Base-by-base conservation (phyloP, 2,113 vertebrate genomes). In the Scolopax mira region DNA sequence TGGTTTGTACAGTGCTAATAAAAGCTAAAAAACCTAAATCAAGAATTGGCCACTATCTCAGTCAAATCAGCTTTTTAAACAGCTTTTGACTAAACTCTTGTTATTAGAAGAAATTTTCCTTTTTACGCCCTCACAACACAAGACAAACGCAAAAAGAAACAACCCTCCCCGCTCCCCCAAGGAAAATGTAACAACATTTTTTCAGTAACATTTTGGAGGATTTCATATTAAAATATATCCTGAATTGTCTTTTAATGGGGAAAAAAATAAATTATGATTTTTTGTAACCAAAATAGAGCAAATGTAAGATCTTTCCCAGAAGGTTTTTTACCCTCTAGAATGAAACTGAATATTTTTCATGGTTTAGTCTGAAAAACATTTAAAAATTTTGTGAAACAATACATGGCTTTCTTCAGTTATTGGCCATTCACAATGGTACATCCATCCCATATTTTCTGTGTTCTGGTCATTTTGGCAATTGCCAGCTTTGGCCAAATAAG, bases 1-100 rank as follows among this genome's bases (percentile, higher is more conserved):
- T 96, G 85, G 60, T 96, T 93, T 93, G 55, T 86, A 52, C 67
- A 49, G 27, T 41, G 65, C 69, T 82, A 79, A 81, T 64, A 61
- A 82, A 89, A 69, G 70, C 31, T 83, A 9, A 90, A 88, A 79
- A 52, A 31, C 55, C 75, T 39, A 78, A 75, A 57, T 52, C 82
- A 51, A 42, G 82, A 64, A 25, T 25, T 90, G 90, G 85, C 88
- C 57, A 13, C 87, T 78, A 83, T 90, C 88, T 92, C 5, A 0
- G 51, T 81, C 79, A 86, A 94, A 94, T 88, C 17, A 0, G 41
- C 74, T 89, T 88, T 88, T 64, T 48, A 73, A 87, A 79, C 13
- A 85, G 64, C 65, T 79, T 86, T 95, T n/a, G 48, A 90, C 60
- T 74, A 49, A 90, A 90, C 48, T 86, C 74, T 60, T 0, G 0